phyloP scores from a whole-genome alignment of 2,888 invertebrate species.

The Drosophila borealis region DNA sequence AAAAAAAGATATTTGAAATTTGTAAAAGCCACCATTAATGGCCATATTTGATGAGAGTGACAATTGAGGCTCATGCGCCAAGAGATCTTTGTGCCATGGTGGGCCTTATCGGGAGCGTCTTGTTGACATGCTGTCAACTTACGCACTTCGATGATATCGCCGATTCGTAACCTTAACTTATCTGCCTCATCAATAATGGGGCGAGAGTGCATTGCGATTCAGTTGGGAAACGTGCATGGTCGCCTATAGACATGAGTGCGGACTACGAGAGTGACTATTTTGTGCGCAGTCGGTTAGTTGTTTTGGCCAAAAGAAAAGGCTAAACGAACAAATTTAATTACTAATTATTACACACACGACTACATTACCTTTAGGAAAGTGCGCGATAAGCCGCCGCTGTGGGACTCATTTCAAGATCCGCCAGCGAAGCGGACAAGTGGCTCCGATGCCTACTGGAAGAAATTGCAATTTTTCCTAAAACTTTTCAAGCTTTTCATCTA shows the following conservation, averaged over 20 bases:
- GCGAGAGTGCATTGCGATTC: conserved; percentile 30
- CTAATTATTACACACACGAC: not conserved
- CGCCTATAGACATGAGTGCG: conserved; percentile 63
- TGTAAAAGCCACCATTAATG: conserved; percentile 18
- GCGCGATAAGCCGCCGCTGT: conserved; percentile 86
- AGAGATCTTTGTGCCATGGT: conserved; percentile 14
- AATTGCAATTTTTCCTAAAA: conserved; percentile 88
- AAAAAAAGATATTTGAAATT: conserved; percentile 9
- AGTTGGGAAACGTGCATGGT: conserved; percentile 50
- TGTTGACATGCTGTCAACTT: conserved; percentile 71
- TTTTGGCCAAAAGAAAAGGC: not conserved
- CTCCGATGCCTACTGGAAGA: conserved; percentile 88
- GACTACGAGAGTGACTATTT: conserved; percentile 69
- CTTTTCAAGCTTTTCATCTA: conserved; percentile 89
- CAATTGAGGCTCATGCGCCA: conserved; percentile 25
- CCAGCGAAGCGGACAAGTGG: conserved; percentile 89
- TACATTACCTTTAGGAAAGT: conserved; percentile 47
- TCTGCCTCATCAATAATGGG: conserved; percentile 34
- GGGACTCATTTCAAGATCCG: conserved; percentile 92
- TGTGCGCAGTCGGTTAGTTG: conserved; percentile 59
- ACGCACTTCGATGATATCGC: conserved; percentile 55
- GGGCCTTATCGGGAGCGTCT: conserved; percentile 46
- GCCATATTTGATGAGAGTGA: conserved; percentile 3
- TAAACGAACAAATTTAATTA: not conserved
- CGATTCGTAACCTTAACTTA: conserved; percentile 44